Conservation (phyloP, 2,888 invertebrate species). For the Herminia tarsipennalis region DNA sequence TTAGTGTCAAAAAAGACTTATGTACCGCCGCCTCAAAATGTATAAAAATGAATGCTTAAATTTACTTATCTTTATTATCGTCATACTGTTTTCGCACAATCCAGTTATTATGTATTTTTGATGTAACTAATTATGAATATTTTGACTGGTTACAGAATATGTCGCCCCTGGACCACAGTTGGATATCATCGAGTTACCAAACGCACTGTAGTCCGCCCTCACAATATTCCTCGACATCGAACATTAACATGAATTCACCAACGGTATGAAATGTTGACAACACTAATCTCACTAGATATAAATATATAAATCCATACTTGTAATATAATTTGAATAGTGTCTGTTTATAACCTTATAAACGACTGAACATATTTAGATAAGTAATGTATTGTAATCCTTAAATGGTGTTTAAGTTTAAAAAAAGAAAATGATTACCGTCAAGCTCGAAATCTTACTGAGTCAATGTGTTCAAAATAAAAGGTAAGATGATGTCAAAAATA, state of each 20-base stretch:
- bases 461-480: too few species aligned
- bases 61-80: conserved; percentile 8
- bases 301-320: too few species aligned
- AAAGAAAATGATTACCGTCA: too few species aligned
- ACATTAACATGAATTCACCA: conserved; percentile 86
- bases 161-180: conserved; percentile 87
- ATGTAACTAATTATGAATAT: conserved; percentile 6
- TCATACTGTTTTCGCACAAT: conserved; percentile 45
- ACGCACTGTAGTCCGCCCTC: conserved; percentile 84
- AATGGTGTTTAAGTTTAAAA: too few species aligned
- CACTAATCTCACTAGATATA: too few species aligned
- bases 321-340: too few species aligned
- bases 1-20: background rate
- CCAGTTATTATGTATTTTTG: background rate
- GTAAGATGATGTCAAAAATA: too few species aligned
- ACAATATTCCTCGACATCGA: conserved; percentile 82
- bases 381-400: too few species aligned
- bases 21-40: background rate
- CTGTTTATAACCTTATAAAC: too few species aligned
- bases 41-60: conserved; percentile 5
- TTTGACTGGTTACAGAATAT: conserved; percentile 73
- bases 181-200: conserved; percentile 86
- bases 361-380: too few species aligned
- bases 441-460: too few species aligned
- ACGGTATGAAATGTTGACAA: conserved; percentile 81